These are phyloP conservation scores for Agapostemon virescens DNA, from an alignment of 2,888 invertebrate genomes.

Conservation along the genomic window DNA sequence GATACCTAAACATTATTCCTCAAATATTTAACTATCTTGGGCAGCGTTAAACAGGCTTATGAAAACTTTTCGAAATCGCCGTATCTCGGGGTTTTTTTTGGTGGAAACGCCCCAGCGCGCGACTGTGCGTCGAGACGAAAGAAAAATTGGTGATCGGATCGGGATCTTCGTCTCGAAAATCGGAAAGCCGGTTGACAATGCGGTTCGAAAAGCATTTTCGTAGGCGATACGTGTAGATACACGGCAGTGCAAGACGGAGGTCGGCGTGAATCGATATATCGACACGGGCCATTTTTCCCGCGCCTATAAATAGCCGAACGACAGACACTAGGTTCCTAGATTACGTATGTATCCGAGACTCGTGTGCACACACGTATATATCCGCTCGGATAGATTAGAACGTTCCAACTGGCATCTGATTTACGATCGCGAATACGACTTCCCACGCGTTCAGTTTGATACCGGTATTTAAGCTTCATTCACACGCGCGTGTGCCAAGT, in stretches of 20 bases:
- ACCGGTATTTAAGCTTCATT: conserved; percentile 53
- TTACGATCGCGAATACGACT: conserved; percentile 61
- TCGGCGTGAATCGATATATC: conserved; percentile 68
- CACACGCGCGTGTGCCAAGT: conserved; percentile 27
- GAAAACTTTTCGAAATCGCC: too few relatives aligned
- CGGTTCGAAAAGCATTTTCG: conserved; percentile 51
- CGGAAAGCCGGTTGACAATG: conserved; percentile 47
- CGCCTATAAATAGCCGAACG: conserved; percentile 67
- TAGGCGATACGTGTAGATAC: conserved; percentile 17
- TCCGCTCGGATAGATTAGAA: conserved; percentile 64
- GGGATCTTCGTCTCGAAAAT: conserved; percentile 51
- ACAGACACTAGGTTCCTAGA: conserved; percentile 64
- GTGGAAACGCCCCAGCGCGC: too few relatives aligned
- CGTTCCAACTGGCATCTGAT: conserved; percentile 59
- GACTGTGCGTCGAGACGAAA: neutral
- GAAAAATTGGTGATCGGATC: neutral
- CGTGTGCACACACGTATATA: conserved; percentile 1
- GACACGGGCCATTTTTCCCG: conserved; percentile 69
- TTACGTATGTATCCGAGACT: conserved; percentile 52
- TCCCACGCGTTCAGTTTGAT: conserved; percentile 59
- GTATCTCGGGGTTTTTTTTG: too few relatives aligned
- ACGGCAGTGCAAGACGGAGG: conserved; percentile 59
- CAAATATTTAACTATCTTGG: too few relatives aligned
- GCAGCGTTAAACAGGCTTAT: too few relatives aligned
- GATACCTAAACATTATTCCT: too few relatives aligned